phyloP scores from a whole-genome alignment of 2,113 vertebrate genomes.

The Aspidoscelis tigris region DNA sequence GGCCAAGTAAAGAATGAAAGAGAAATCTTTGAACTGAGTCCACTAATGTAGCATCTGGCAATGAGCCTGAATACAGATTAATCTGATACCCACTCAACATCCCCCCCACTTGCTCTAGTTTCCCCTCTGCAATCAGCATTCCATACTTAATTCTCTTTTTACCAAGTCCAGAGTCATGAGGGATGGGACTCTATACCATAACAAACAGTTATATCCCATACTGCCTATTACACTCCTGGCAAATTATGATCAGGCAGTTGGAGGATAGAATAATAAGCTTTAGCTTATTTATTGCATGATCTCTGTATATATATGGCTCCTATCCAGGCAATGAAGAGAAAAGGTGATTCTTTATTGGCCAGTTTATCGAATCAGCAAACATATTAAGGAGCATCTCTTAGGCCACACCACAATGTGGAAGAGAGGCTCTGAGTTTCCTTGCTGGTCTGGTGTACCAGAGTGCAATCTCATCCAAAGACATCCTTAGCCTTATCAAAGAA shows the following conservation, averaged over 20 bases:
- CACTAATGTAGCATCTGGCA: constrained; percentile 78
- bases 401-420: no score
- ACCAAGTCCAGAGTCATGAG: not conserved
- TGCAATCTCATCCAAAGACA: no score
- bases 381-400: no score
- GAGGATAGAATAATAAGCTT: not conserved
- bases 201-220: not conserved
- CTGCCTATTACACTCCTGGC: not conserved
- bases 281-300: not conserved
- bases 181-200: not conserved
- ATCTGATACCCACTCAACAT: constrained; percentile 69
- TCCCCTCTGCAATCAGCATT: constrained; percentile 23
- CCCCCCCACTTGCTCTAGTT: not conserved
- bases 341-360: no score
- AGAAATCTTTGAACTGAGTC: constrained; percentile 61
- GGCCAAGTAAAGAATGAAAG: constrained; percentile 61
- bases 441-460: no score
- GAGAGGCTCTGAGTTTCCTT: no score
- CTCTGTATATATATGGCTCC: not conserved
- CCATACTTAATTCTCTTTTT: constrained; percentile 39
- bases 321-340: not conserved
- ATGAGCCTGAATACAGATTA: constrained; percentile 73
- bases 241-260: not conserved
- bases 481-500: not conserved
- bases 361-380: no score